Conservation (phyloP, 2,797 vertebrate genomes). For the Masticophis lateralis region DNA sequence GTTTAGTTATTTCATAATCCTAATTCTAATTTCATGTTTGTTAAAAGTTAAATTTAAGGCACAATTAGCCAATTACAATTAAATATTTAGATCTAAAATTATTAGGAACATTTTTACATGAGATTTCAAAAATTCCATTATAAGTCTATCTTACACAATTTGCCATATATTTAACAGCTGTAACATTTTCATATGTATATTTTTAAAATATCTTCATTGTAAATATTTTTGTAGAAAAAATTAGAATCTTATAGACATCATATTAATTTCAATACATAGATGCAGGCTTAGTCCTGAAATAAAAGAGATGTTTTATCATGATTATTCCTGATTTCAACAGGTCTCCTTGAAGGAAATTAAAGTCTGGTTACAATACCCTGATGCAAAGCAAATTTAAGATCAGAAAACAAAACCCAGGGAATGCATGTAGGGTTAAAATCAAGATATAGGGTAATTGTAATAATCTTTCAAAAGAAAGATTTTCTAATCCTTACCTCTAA, state of each 20-base stretch:
- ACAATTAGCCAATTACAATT: not conserved
- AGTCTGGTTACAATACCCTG: not conserved
- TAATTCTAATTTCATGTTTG: not conserved
- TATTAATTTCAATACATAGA: not conserved
- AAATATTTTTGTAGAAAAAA: not conserved
- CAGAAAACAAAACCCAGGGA: not conserved
- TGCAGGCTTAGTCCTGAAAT: not conserved
- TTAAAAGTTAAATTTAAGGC: not conserved
- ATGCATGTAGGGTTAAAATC: not conserved
- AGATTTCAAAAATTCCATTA: not conserved
- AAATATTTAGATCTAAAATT: not conserved
- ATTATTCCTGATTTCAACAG: not conserved
- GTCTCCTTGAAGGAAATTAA: not conserved
- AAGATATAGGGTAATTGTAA: not conserved
- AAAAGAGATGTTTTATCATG: not conserved
- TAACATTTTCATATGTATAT: not conserved
- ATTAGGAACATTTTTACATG: not conserved
- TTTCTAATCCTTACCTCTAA: not conserved
- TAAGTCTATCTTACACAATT: too few relatives aligned
- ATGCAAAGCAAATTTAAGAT: not conserved
- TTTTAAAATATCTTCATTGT: not conserved
- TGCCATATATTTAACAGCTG: not conserved
- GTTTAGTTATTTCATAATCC: not conserved
- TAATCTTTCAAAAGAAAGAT: not conserved
- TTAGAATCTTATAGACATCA: not conserved